Base-by-base conservation (phyloP, 2,888 invertebrate species). In the Caenorhabditis panamensis region DNA sequence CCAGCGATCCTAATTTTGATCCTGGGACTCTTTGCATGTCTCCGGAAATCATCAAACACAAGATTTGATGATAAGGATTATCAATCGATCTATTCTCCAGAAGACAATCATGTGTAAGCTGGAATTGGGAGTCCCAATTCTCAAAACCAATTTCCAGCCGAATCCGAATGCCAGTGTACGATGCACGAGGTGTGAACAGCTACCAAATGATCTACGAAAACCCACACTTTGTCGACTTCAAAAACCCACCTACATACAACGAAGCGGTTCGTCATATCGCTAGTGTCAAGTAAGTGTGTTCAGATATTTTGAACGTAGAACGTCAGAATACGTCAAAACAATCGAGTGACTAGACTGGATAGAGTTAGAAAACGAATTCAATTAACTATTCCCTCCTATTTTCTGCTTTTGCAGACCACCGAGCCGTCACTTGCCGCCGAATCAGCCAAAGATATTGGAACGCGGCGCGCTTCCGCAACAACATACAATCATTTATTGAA, bases 151-250 rank as follows among this genome's bases (percentile, higher is more conserved):
- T 47, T 68, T 79, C 20, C 64, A 79, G 79, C 22, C 20, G 64
- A 20, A 79, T 75, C 36, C 79, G 79, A 20, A 75, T 79, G 68
- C 79, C 79, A 47, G 68, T 47, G 11, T 73, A 63, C 53, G 68
- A 79, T 28, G 44, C 53, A 2, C 51, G 67, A 26, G 75, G 67
- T 20, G 58, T 68, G 11, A 64, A 69, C 44, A 69, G 79, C 44
- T 79, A 79, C 36, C 79, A 79, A 54, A 79, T 75, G 75, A 75
- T 79, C 16, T 79, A 69, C 56, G 75, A 79, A 22, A 79, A 79
- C 11, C 69, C 64, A 20, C 69, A 75, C 18, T 79, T 75, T 59
- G 68, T 73, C 31, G 75, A 79, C 1, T 79, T 56, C 68, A 79
- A 79, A 61, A 59, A 64, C 58, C 79, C 79, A 16, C 79, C 79